These are phyloP conservation scores for Lepus oiostolus DNA, from an alignment of 2,797 vertebrate species.

Conservation along the genomic window DNA sequence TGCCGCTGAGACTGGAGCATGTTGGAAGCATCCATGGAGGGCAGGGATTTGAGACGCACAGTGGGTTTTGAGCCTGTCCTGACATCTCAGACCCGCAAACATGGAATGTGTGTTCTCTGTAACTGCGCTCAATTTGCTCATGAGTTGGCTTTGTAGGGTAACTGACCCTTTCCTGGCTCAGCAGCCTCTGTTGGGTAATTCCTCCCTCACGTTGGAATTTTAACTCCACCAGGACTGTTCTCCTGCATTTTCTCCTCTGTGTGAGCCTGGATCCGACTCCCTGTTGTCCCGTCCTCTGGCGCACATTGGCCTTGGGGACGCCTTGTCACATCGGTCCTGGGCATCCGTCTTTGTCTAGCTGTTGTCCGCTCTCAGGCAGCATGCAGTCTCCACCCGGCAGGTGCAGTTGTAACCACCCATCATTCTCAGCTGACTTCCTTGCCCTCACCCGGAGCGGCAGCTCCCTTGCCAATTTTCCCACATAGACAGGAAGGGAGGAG, in stretches of 20 bases:
- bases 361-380: not conserved
- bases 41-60: not conserved
- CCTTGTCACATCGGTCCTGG: not conserved
- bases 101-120: not conserved
- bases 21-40: not conserved
- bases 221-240: not conserved
- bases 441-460: rapidly evolving
- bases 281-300: not conserved
- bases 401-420: not conserved
- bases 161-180: not conserved
- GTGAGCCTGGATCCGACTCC: too few relatives aligned
- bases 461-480: not conserved
- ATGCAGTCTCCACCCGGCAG: rapidly evolving
- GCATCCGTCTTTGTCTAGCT: rapidly evolving
- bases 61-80: not conserved
- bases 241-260: rapidly evolving
- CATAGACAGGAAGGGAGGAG: not conserved
- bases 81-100: not conserved
- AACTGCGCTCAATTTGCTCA: not conserved
- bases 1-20: not conserved
- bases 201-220: not conserved
- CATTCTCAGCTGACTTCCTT: not conserved
- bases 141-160: not conserved
- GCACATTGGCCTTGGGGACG: not conserved
- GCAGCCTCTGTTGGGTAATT: conserved; percentile 1